Evolutionary conservation across 2,888 invertebrate genomes (phyloP).

Genomic region (Salpingus planirostris): DNA sequence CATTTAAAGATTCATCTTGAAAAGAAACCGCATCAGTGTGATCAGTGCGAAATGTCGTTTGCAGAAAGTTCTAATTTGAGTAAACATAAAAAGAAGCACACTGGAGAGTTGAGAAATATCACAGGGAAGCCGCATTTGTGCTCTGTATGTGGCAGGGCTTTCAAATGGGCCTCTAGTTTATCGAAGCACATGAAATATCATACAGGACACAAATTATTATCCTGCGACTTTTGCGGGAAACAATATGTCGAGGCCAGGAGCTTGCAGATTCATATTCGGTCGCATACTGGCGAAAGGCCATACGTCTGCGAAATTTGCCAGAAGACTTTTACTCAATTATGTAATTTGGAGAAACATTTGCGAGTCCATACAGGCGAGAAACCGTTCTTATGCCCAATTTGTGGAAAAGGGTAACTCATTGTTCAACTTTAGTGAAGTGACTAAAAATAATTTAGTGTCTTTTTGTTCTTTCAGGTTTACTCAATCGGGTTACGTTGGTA

Average conservation of each 20-base stretch:
- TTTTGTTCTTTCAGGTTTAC: constrained; percentile 41
- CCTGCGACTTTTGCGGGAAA: constrained; percentile 42
- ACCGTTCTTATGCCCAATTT: constrained; percentile 39
- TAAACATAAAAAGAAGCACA: constrained; percentile 45
- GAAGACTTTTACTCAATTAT: constrained; percentile 40
- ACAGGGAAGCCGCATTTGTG: constrained; percentile 41
- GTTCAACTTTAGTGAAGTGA: too few relatives aligned
- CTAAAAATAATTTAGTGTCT: constrained; percentile 6
- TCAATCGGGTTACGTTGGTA: constrained; percentile 42
- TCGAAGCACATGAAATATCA: constrained; percentile 47
- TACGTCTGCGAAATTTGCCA: constrained; percentile 38
- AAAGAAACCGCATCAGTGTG: constrained; percentile 43
- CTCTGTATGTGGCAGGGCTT: constrained; percentile 42
- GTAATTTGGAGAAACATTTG: constrained; percentile 41
- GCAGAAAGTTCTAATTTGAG: constrained; percentile 44
- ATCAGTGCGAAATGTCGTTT: constrained; percentile 44
- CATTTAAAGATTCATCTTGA: constrained; percentile 44
- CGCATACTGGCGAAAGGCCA: constrained; percentile 42
- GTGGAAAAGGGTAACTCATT: constrained; percentile 42
- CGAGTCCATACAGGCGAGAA: constrained; percentile 43
- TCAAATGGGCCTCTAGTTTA: constrained; percentile 45
- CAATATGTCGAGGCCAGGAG: constrained; percentile 44
- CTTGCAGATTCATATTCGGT: constrained; percentile 39
- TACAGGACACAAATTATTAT: constrained; percentile 43
- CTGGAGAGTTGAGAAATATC: constrained; percentile 42